phyloP scores from a whole-genome alignment of 2,113 vertebrate species.

The Triplophysa rosa region DNA sequence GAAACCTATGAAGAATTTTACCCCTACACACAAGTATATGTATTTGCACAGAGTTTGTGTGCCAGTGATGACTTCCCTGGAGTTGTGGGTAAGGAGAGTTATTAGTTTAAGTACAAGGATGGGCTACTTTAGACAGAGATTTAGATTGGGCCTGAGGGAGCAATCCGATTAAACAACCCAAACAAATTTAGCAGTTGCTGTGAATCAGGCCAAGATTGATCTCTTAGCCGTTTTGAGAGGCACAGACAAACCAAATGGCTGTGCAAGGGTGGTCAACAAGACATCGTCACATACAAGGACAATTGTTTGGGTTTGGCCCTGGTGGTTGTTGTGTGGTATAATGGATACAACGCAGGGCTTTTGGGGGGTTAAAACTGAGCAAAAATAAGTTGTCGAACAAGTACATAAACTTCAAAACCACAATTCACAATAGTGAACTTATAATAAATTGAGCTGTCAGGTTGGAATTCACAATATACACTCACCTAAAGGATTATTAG shows the following conservation, averaged over 20 bases:
- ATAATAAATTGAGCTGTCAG: too few species aligned
- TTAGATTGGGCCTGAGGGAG: background rate
- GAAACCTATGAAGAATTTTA: background rate
- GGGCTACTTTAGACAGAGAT: constrained; percentile 4
- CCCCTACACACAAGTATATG: background rate
- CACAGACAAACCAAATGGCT: background rate
- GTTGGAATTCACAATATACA: too few species aligned
- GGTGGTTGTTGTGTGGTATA: too few species aligned
- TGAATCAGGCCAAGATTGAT: background rate
- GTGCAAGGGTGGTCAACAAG: background rate
- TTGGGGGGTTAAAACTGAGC: too few species aligned
- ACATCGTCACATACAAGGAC: background rate
- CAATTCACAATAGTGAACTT: too few species aligned
- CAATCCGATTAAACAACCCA: constrained; percentile 26
- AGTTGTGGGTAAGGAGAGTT: constrained; percentile 8
- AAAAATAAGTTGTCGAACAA: too few species aligned
- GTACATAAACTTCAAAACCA: too few species aligned
- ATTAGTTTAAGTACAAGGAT: constrained; percentile 36
- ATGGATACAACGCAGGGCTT: too few species aligned
- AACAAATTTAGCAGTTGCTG: constrained; percentile 26
- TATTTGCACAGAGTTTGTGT: background rate
- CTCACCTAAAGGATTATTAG: too few species aligned
- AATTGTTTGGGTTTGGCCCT: background rate
- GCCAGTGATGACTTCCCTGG: constrained; percentile 27
- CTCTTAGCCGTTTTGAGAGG: background rate